Conservation (phyloP, 2,797 vertebrate species). For the Craterocephalus amniculus region DNA sequence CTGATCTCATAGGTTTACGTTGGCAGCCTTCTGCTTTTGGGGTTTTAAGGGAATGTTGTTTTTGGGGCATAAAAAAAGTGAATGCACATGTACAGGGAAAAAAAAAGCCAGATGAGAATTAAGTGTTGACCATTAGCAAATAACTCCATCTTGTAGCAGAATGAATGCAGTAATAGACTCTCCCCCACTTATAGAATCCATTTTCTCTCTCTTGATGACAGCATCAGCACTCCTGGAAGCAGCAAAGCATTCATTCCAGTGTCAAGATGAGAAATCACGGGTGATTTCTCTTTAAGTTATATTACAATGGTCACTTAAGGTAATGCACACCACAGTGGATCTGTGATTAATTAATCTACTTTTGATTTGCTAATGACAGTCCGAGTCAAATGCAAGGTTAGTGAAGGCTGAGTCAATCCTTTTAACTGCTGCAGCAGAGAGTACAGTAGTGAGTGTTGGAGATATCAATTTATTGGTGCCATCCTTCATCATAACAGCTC, state of each 20-base stretch:
- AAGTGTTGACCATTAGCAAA: slow-evolving; percentile 61
- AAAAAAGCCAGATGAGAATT: slow-evolving; percentile 37
- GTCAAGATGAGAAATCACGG: slow-evolving; percentile 70
- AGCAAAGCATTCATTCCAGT: slow-evolving; percentile 67
- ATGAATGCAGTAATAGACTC: slow-evolving; percentile 75
- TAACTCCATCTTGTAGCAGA: slow-evolving; percentile 60
- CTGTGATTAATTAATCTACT: slow-evolving; percentile 80
- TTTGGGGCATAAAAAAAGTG: slow-evolving; percentile 1
- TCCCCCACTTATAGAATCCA: slow-evolving; percentile 74
- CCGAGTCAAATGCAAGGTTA: slow-evolving; percentile 80
- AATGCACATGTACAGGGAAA: background rate
- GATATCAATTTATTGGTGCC: slow-evolving; percentile 74
- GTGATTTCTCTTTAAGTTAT: slow-evolving; percentile 77
- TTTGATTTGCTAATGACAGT: slow-evolving; percentile 81
- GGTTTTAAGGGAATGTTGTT: slow-evolving; percentile 16
- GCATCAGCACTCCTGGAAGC: slow-evolving; percentile 72
- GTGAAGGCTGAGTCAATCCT: slow-evolving; percentile 78
- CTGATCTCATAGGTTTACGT: slow-evolving; percentile 19
- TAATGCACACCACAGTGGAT: slow-evolving; percentile 70
- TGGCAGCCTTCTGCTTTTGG: background rate
- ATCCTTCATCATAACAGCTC: slow-evolving; percentile 72
- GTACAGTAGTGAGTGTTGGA: slow-evolving; percentile 55
- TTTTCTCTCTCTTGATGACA: slow-evolving; percentile 65
- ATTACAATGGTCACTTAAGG: slow-evolving; percentile 82
- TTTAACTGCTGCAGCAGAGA: slow-evolving; percentile 63